These are phyloP conservation scores for Andrena flavipes DNA, from an alignment of 2,888 invertebrate species.

Conservation along the genomic window DNA sequence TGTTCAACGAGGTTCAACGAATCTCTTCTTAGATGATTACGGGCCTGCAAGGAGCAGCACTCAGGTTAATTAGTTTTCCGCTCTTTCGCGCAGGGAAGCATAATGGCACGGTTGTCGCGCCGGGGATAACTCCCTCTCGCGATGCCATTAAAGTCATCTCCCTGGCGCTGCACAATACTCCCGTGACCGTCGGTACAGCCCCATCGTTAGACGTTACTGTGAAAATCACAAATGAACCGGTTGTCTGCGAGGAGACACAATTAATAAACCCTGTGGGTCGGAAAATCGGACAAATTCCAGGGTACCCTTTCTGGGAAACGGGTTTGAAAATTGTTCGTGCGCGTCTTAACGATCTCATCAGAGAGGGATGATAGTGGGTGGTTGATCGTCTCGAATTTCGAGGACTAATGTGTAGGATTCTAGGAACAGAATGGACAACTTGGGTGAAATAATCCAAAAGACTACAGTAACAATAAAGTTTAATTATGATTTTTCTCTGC, in stretches of 20 bases:
- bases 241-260: not conserved
- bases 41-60: conserved; percentile 23
- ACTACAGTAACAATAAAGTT: too few species aligned
- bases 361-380: not conserved
- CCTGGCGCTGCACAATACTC: conserved; percentile 13
- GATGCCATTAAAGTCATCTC: conserved; percentile 32
- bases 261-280: conserved; percentile 2
- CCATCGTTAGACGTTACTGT: not conserved
- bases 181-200: not conserved
- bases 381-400: too few species aligned
- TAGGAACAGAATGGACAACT: too few species aligned
- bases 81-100: conserved; percentile 40
- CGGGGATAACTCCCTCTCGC: conserved; percentile 24
- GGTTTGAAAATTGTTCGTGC: not conserved
- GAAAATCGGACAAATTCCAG: not conserved
- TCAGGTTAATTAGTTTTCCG: conserved; percentile 61
- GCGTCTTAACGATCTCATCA: not conserved
- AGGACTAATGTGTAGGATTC: too few species aligned
- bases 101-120: conserved; percentile 29
- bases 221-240: conserved; percentile 7
- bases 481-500: too few species aligned
- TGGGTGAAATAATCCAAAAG: too few species aligned
- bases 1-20: conserved; percentile 8
- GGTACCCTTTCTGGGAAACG: not conserved
- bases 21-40: conserved; percentile 8